Conservation (phyloP, 2,888 invertebrate species). For the Ptychoptera albimana region DNA sequence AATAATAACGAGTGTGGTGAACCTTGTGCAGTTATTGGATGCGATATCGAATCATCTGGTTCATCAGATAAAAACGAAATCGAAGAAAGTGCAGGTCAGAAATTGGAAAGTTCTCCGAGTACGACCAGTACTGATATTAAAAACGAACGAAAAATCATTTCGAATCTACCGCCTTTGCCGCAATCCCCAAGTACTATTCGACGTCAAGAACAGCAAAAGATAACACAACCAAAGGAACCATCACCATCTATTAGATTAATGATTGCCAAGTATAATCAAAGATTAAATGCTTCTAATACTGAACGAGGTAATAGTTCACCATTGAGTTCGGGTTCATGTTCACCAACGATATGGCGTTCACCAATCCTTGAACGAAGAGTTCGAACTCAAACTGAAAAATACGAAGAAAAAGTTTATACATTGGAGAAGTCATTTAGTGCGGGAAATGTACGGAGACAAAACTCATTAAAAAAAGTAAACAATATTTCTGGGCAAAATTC, state of each 20-base stretch:
- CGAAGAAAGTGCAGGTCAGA: constrained; percentile 5
- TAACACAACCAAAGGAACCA: constrained; percentile 40
- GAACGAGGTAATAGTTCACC: constrained; percentile 29
- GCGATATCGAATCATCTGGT: constrained; percentile 12
- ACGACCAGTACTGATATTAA: neutral
- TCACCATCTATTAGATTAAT: constrained; percentile 53
- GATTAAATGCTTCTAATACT: constrained; percentile 11
- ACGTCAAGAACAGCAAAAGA: constrained; percentile 26
- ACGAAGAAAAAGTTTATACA: constrained; percentile 29
- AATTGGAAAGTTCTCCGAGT: neutral
- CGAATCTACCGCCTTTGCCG: constrained; percentile 38
- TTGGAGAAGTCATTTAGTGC: constrained; percentile 9
- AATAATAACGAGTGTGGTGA: constrained; percentile 21
- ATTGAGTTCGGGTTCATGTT: constrained; percentile 45
- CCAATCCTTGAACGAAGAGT: constrained; percentile 43
- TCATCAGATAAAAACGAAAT: constrained; percentile 10
- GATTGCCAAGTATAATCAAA: constrained; percentile 42
- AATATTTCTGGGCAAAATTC: constrained; percentile 2
- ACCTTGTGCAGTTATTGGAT: constrained; percentile 5
- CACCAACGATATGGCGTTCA: constrained; percentile 46
- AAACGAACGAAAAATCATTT: constrained; percentile 5
- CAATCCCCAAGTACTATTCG: constrained; percentile 39
- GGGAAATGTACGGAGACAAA: constrained; percentile 4
- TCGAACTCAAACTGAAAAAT: constrained; percentile 34
- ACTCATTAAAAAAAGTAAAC: neutral